These are phyloP conservation scores for Rhinella marina DNA, from an alignment of 2,797 vertebrate genomes.

Conservation along the genomic window DNA sequence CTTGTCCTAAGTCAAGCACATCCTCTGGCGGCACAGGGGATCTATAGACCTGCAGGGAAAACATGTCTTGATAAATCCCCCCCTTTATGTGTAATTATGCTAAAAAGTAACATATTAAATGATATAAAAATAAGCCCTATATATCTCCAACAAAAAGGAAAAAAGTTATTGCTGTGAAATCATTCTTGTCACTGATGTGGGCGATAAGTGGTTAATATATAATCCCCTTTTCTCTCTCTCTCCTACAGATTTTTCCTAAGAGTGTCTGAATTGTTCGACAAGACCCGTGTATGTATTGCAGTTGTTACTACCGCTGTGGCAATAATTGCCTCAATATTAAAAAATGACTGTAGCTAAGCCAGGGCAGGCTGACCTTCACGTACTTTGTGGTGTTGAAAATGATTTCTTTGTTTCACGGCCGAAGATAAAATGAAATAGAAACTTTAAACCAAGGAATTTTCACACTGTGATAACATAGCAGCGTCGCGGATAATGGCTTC, in stretches of 20 bases:
- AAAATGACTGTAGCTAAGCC: not conserved
- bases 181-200: too few relatives aligned
- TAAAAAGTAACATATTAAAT: too few relatives aligned
- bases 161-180: too few relatives aligned
- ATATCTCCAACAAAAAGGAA: too few relatives aligned
- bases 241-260: conserved; percentile 92
- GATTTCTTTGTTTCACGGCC: not conserved
- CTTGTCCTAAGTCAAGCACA: too few relatives aligned
- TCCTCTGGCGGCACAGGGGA: too few relatives aligned
- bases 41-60: too few relatives aligned
- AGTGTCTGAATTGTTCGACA: conserved; percentile 96
- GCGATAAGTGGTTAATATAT: not conserved
- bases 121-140: too few relatives aligned
- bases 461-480: not conserved
- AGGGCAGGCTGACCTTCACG: not conserved
- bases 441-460: not conserved
- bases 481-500: not conserved
- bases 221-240: not conserved
- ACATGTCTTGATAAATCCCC: too few relatives aligned
- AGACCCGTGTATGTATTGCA: conserved; percentile 88
- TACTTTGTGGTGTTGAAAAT: not conserved
- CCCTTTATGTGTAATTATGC: too few relatives aligned
- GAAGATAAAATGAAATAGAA: too few relatives aligned
- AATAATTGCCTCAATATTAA: not conserved
- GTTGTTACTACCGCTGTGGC: not conserved